Evolutionary conservation across 1,140 invertebrate species (phyloP), one percentile per base, ranked within the genome.

Genomic region (Hylaeus volcanicus): DNA sequence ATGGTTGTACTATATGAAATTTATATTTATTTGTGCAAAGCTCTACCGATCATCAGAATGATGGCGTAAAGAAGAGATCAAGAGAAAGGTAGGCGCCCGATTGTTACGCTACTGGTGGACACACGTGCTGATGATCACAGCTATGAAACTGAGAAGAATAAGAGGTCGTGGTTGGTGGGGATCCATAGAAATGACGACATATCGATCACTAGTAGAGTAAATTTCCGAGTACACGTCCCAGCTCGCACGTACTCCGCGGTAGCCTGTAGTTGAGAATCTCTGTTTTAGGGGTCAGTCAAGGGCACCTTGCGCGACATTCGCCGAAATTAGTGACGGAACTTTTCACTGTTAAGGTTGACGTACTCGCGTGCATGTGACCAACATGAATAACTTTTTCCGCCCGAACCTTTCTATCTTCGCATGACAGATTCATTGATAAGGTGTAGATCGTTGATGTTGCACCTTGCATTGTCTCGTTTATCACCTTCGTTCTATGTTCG

Each of bases 261-360:
- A 56, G 53, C 26, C 14, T 55, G 8, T 48, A 4, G 48, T 51
- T 90, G 89, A 89, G 88, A 82, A 83, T 66, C 88, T 26, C 72
- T 61, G 74, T 3, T 71, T 77, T 86, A 84, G 84, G 89, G 91
- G 89, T 92, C 86, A 86, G 9, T 66, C 88, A 91, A 92, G 86
- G 89, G 85, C 89, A 92, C 89, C 87, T 90, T 91, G 70, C 51
- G 43, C 68, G 88, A 89, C 86, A 88, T 90, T 90, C 84, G 63
- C 1, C 61, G 55, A 81, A 83, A 87, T 73, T 84, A 81, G 48
- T 53, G 53, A 72, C 71, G 65, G 39, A 63, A 71, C 26, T 79
- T 86, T 86, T 87, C 82, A 75, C 70, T 79, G 80, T 79, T 77
- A 87, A 87, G 75, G 79, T 82, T 77, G 65, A 84, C 63, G 64